Evolutionary conservation across 2,113 vertebrate genomes (phyloP).

Genomic region (Corythoichthys haematopterus): DNA sequence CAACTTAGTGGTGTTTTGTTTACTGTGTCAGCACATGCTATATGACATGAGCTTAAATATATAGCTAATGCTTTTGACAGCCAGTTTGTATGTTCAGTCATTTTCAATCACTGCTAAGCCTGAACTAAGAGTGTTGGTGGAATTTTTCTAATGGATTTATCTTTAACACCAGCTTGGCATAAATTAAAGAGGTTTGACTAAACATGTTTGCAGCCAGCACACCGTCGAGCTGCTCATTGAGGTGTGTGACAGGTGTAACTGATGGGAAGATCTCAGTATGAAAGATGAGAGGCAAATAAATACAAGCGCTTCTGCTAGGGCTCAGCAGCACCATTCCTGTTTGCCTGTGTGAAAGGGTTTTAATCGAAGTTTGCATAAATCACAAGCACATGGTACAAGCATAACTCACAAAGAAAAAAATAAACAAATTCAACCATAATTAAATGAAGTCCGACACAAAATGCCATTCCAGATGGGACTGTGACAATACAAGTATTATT

Average conservation of each 20-base stretch:
- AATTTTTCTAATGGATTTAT: neutral
- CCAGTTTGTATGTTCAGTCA: neutral
- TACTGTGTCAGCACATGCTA: neutral
- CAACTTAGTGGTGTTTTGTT: neutral
- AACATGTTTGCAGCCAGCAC: neutral
- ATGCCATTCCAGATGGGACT: neutral
- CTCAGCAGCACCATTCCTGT: neutral
- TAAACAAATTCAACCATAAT: neutral
- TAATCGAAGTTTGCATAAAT: neutral
- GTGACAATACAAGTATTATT: slow-evolving; percentile 2
- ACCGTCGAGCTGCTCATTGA: neutral
- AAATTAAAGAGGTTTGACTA: neutral
- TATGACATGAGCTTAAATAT: neutral
- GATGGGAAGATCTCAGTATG: neutral
- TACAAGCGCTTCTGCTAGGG: neutral
- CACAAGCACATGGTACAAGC: neutral
- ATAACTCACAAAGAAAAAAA: neutral
- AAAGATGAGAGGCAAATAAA: neutral
- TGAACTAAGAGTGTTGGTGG: neutral
- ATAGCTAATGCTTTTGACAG: neutral
- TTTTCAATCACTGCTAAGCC: neutral
- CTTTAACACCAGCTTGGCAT: neutral
- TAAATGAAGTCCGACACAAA: neutral
- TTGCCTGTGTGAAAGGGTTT: neutral
- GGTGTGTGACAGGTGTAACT: neutral